phyloP scores from a whole-genome alignment of 2,888 invertebrate genomes.

The Allophyes oxyacanthae region DNA sequence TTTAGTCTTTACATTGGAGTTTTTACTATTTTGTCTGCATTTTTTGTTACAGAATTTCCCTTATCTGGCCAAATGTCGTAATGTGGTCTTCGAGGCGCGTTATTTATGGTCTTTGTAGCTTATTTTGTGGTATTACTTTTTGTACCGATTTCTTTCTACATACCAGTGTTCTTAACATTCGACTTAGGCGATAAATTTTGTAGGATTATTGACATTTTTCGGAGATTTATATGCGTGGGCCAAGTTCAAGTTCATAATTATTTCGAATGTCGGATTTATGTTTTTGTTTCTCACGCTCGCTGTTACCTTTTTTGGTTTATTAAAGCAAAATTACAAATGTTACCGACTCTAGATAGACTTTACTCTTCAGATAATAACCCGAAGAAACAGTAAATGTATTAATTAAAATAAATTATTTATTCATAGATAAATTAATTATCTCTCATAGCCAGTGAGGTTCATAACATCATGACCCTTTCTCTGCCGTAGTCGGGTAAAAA shows the following conservation, averaged over 20 bases:
- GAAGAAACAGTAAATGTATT: conserved; percentile 2
- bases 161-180: conserved; percentile 52
- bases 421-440: too few species aligned
- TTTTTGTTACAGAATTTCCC: conserved; percentile 60
- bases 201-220: conserved; percentile 59
- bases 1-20: conserved; percentile 55
- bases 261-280: conserved; percentile 18
- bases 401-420: conserved; percentile 17
- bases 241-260: conserved; percentile 41
- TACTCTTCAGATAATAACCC: conserved; percentile 29
- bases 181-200: conserved; percentile 60
- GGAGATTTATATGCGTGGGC: conserved; percentile 45
- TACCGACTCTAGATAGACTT: background rate
- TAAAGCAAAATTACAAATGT: background rate
- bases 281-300: conserved; percentile 19
- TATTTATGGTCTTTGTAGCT: conserved; percentile 63
- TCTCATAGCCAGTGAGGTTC: too few species aligned
- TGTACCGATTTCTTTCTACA: conserved; percentile 43
- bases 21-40: conserved; percentile 58
- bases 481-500: too few species aligned
- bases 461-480: too few species aligned
- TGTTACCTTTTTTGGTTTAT: conserved; percentile 1
- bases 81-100: conserved; percentile 54
- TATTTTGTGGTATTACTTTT: conserved; percentile 51
- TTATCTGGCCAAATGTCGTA: conserved; percentile 65